phyloP scores from a whole-genome alignment of 2,113 vertebrate genomes.

The Peromyscus maniculatus region DNA sequence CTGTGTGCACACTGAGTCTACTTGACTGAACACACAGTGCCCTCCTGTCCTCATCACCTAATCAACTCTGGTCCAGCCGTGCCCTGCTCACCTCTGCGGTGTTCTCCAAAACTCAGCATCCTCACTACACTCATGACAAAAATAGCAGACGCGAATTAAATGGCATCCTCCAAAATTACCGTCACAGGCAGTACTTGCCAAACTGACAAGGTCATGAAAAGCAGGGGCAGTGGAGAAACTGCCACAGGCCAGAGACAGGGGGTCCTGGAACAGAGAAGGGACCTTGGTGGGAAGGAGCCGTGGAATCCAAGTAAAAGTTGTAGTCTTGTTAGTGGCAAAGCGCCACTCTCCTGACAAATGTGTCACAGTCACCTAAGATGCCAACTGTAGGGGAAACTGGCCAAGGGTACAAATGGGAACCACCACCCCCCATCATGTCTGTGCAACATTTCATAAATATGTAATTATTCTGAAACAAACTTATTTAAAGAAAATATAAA shows the following conservation, averaged over 20 bases:
- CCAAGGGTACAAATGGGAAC: background rate
- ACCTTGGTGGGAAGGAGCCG: background rate
- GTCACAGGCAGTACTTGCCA: background rate
- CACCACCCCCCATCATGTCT: background rate
- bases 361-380: background rate
- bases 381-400: background rate
- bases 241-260: background rate
- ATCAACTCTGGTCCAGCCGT: conserved; percentile 5
- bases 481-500: conserved; percentile 11
- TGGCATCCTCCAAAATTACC: background rate
- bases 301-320: conserved; percentile 33
- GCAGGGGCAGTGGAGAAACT: conserved; percentile 20
- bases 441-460: conserved; percentile 25
- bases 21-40: background rate
- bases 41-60: background rate
- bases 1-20: background rate
- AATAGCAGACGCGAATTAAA: conserved; percentile 54
- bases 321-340: conserved; percentile 10
- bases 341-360: background rate
- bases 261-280: background rate
- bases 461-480: conserved; percentile 48
- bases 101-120: background rate
- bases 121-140: conserved; percentile 49
- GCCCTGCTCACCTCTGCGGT: background rate
- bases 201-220: conserved; percentile 34